Base-by-base conservation (phyloP, 2,113 vertebrate species). In the Cepphus grylle region DNA sequence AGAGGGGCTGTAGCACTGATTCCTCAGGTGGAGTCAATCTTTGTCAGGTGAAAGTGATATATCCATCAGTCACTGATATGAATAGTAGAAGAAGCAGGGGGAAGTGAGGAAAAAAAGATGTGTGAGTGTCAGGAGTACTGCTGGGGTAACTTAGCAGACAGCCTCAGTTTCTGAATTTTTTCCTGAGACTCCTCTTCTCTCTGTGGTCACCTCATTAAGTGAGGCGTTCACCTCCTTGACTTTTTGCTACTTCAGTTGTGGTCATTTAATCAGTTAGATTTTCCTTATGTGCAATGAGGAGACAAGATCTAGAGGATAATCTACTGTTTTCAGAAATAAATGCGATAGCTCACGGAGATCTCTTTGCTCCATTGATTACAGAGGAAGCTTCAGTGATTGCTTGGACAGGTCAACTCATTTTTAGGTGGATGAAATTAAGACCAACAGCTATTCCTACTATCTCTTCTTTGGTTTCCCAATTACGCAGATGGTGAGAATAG, bases 391-490 rank as follows among this genome's bases (percentile, higher is more conserved):
- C 18, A 34, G 11, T 27, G 23, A 43, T 56, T 56, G 12, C 29
- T 81, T 10, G 42, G 30, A 30, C 10, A 34, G 13, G 4, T 12
- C 42, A 71, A 11, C 15, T 50, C 29, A 26, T 8, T 59, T 90
- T 58, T 36, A 43, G 4, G 40, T 36, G 20, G 30, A 15, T 55
- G n/a, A 84, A 85, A 81, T 30, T 26, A 63, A 79, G 52, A 76
- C 6, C 1, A 3, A 15, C 7, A 12, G 0, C 1, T 67, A 45
- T 62, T 84, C 7, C 19, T 52, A 29, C 11, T 3, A 1, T 45
- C 8, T 7, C 16, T 30, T 7, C 14, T 74, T 40, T 43, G 7
- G 6, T 62, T 65, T 80, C 17, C 7, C 38, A 29, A 2, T 27
- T 72, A 4, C 17, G 55, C 38, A 55, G 38, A 66, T 65, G 17